Evolutionary conservation across 1,140 invertebrate species (phyloP), one percentile per base, ranked within the genome.

Genomic region (Drosophila lacertosa): DNA sequence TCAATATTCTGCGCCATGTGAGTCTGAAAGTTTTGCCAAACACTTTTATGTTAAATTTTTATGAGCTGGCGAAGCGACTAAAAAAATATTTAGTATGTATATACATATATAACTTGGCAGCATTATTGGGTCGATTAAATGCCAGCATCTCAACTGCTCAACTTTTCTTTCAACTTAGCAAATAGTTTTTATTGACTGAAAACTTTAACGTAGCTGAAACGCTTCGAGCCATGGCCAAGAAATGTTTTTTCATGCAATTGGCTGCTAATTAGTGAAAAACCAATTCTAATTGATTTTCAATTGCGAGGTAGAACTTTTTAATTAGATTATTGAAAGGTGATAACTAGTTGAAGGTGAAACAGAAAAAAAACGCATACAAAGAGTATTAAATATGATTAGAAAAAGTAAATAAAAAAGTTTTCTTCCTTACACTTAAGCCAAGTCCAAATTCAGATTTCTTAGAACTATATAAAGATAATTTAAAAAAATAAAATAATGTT

Each of bases 61-160:
- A 74, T 74, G 66, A 70, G 73, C 69, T 58, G 62, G 64, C 65
- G 66, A 66, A 64, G 73, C 65, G 26, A 11, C 63, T n/a, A 29
- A 65, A 79, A 67, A 29, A 24, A n/a, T n/a, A n/a, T n/a, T n/a
- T n/a, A n/a, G n/a, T n/a, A n/a, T n/a, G n/a, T n/a, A n/a, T n/a
- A n/a, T n/a, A n/a, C n/a, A n/a, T n/a, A n/a, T 50, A 50, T 67
- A 86, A 73, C 60, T 81, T 74, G 51, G 32, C 77, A 35, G 57
- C 59, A 86, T 86, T 86, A 84, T 84, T 84, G 77, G 81, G 55
- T 80, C 73, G 81, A 84, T 84, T 84, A 86, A 84, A 84, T 67
- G 59, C 48, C 66, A 42, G 60, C 60, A 76, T 73, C 76, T 59
- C 37, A 86, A 84, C 73, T n/a, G n/a, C n/a, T n/a, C n/a, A n/a